Evolutionary conservation across 2,797 vertebrate genomes (phyloP), one percentile per base, ranked within the genome.

Genomic region (Clarias laeviceps): DNA sequence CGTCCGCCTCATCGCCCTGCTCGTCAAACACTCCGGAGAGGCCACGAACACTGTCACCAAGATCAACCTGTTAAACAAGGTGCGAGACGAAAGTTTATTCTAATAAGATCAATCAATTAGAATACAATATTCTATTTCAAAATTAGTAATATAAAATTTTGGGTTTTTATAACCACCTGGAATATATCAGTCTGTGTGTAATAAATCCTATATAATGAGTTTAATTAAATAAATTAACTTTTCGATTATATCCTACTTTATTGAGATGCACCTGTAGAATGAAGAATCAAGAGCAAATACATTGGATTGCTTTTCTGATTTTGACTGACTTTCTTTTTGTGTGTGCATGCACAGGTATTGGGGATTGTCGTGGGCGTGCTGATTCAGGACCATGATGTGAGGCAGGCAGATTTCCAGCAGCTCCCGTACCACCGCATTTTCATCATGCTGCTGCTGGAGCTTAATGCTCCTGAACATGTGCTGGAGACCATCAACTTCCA

Each of bases 401-500:
- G 98, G 80, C 98, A 99, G 93, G 98, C 97, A 54, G 98, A 99
- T 89, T 99, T 99, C 92, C 98, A 99, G 89, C 98, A 99, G 88
- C 94, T 99, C 82, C 98, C 98, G 0, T 99, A 99, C 92, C 98
- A 99, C 90, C 96, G 98, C 65, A 99, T 99, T 84, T 99, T 99
- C 92, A 99, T 99, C 92, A 99, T 99, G 98, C 93, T 99, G 91
- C 94, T 99, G 68, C 89, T 99, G 91, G 98, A 99, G 94, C 96
- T 99, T 89, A 99, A 99, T 68, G 98, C 98, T 82, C 98, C 98
- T 0, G 98, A 99, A 89, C 98, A 99, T 12, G 98, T 99, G 14
- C 94, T 99, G 82, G 98, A 99, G 92, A 99, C 98, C 87, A 99
- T 99, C 93, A 99, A 99, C 95, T 99, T 99, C 92, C 98, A 99